Evolutionary conservation across 1,140 invertebrate species (phyloP).

Genomic region (Cyphomyrmex costatus): DNA sequence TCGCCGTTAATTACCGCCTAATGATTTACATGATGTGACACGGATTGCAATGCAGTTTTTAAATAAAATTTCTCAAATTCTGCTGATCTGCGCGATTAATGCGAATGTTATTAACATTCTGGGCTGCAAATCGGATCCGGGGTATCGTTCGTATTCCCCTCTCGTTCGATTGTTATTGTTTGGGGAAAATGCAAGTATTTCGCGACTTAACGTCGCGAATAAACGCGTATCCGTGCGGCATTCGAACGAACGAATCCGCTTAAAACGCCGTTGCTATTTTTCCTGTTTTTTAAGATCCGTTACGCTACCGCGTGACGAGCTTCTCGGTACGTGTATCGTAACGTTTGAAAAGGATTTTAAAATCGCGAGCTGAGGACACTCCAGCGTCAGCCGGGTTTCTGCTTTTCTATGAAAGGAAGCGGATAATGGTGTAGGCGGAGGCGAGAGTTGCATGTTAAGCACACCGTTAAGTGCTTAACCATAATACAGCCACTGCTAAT

Average conservation of each 20-base stretch:
- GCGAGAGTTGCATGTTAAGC: conserved; percentile 46
- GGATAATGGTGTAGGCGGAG: conserved; percentile 17
- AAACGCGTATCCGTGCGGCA: conserved; percentile 8
- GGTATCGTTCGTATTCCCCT: conserved; percentile 23
- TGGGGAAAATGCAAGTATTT: background rate
- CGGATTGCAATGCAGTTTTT: background rate
- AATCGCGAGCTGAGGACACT: conserved; percentile 1
- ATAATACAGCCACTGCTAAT: conserved; percentile 24
- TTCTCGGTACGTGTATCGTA: background rate
- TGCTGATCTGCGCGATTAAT: background rate
- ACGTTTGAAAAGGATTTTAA: conserved; percentile 46
- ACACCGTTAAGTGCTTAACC: conserved; percentile 32
- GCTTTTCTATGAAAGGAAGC: conserved; percentile 41
- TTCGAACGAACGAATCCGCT: conserved; percentile 38
- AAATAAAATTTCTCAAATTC: background rate
- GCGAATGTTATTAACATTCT: conserved; percentile 41
- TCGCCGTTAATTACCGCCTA: conserved; percentile 36
- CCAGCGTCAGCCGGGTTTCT: conserved; percentile 4
- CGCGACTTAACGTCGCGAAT: conserved; percentile 14
- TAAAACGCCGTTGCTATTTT: conserved; percentile 14
- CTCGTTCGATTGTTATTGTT: conserved; percentile 3
- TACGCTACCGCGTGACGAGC: background rate
- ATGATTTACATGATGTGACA: conserved; percentile 33
- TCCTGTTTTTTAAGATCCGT: conserved; percentile 29
- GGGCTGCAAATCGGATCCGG: background rate